phyloP scores from a whole-genome alignment of 2,797 vertebrate species.

The Parauchenoglanis ngamensis region DNA sequence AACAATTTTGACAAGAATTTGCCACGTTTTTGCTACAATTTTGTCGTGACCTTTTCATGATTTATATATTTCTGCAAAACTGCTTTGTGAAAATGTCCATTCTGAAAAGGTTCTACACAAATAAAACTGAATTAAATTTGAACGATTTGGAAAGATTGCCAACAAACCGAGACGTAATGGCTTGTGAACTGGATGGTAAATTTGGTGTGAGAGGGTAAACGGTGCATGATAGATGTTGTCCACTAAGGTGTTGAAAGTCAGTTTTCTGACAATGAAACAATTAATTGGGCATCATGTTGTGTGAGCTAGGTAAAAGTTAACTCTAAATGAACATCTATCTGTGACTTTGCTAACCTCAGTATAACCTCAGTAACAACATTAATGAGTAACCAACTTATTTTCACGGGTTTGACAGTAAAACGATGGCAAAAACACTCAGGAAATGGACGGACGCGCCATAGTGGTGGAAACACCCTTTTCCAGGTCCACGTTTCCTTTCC shows the following conservation, averaged over 20 bases:
- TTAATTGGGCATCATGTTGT: neutral
- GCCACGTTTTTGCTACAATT: neutral
- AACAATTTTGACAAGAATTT: neutral
- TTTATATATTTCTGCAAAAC: too few species aligned
- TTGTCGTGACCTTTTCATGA: neutral
- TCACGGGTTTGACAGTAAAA: neutral
- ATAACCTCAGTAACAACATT: neutral
- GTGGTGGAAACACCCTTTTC: neutral
- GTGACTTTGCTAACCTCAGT: neutral
- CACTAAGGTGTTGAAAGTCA: neutral
- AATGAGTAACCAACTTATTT: neutral
- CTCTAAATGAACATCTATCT: neutral
- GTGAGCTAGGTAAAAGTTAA: neutral
- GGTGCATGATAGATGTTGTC: neutral
- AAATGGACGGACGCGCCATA: neutral
- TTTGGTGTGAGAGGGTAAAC: neutral
- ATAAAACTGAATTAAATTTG: neutral
- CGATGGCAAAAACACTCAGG: neutral
- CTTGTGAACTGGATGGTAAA: neutral
- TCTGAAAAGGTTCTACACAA: too few species aligned
- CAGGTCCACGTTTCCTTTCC: neutral
- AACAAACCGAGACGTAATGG: neutral
- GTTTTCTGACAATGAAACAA: neutral
- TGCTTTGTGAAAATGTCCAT: too few species aligned
- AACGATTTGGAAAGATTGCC: neutral